Evolutionary conservation across 1,140 invertebrate species (phyloP).

Genomic region (Heliconius hermathena): DNA sequence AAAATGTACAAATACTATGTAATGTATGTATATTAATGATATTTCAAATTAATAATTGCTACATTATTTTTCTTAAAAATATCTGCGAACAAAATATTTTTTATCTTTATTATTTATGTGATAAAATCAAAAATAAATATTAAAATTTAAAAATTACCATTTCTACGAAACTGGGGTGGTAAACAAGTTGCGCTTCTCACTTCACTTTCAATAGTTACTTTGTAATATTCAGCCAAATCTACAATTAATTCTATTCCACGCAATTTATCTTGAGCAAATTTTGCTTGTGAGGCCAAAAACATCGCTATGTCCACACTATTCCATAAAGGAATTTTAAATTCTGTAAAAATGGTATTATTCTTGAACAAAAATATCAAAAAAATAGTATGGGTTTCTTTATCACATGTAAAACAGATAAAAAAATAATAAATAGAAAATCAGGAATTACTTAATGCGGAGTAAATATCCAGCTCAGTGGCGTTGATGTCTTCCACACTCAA

Average conservation of each 20-base stretch:
- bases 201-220: conserved; percentile 34
- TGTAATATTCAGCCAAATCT: conserved; percentile 45
- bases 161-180: not conserved
- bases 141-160: not conserved
- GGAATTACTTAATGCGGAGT: conserved; percentile 42
- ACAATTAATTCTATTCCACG: conserved; percentile 31
- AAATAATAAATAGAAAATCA: not conserved
- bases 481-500: conserved; percentile 43
- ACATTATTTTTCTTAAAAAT: no score
- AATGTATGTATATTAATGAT: no score
- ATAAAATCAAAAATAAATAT: not conserved
- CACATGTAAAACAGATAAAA: no score
- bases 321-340: conserved; percentile 50
- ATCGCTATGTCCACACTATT: conserved; percentile 47
- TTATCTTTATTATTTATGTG: no score
- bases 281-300: conserved; percentile 42
- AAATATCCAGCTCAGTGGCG: conserved; percentile 44
- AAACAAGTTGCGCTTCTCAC: conserved; percentile 22
- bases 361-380: no score
- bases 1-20: no score
- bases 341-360: conserved; percentile 32
- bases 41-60: no score
- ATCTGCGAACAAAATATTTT: no score
- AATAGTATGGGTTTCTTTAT: no score
- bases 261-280: conserved; percentile 28